These are phyloP conservation scores for Uropetala carovei DNA, from an alignment of 2,888 invertebrate species.

Conservation along the genomic window DNA sequence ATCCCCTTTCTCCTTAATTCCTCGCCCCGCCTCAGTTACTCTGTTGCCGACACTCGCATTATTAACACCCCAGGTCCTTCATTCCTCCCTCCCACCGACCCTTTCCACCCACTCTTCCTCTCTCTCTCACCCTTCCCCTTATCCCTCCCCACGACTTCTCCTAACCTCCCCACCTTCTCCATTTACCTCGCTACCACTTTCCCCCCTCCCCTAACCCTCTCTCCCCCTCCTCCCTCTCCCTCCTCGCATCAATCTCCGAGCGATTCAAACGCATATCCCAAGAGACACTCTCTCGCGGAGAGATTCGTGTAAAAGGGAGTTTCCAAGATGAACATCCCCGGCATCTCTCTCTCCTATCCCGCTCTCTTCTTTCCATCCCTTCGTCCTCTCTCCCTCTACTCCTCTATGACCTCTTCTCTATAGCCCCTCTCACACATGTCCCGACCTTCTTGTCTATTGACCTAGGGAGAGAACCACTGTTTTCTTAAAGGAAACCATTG, in stretches of 20 bases:
- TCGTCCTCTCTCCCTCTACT: no score
- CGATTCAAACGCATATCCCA: neutral
- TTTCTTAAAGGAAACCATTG: neutral
- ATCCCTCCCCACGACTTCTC: neutral
- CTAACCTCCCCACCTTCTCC: slow-evolving; percentile 6
- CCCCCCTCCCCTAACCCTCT: neutral
- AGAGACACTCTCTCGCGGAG: neutral
- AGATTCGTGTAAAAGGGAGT: neutral
- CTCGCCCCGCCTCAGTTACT: slow-evolving; percentile 61
- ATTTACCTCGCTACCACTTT: slow-evolving; percentile 1
- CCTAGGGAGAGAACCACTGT: slow-evolving; percentile 9
- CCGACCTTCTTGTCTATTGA: slow-evolving; percentile 11
- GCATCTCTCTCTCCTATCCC: no score
- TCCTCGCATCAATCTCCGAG: slow-evolving; percentile 9
- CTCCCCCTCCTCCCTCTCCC: neutral
- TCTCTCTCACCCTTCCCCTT: neutral
- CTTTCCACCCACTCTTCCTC: neutral
- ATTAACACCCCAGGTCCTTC: slow-evolving; percentile 58
- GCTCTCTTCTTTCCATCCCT: neutral
- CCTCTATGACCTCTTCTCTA: neutral
- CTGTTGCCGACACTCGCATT: slow-evolving; percentile 63
- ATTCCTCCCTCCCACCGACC: slow-evolving; percentile 3
- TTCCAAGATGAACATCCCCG: neutral
- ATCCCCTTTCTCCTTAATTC: slow-evolving; percentile 64
- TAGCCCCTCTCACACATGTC: neutral